These are phyloP conservation scores for Microplitis deprimator DNA, from an alignment of 2,888 invertebrate species.

Conservation along the genomic window DNA sequence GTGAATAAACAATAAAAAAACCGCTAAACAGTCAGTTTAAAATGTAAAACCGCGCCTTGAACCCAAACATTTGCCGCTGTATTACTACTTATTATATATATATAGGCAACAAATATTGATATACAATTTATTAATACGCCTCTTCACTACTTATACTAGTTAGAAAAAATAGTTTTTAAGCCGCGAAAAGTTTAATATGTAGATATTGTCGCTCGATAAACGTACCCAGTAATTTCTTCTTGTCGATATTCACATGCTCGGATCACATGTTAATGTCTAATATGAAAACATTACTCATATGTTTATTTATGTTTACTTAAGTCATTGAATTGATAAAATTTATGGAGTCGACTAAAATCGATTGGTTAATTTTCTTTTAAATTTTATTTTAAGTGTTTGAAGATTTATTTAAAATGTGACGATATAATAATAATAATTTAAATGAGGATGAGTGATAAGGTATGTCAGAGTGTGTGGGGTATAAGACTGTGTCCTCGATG, in stretches of 20 bases:
- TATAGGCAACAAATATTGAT: background rate
- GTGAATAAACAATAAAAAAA: constrained; percentile 13
- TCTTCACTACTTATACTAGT: background rate
- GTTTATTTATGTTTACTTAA: background rate
- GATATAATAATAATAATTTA: background rate
- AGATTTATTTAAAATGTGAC: constrained; percentile 28
- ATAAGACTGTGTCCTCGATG: constrained; percentile 58
- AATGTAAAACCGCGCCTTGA: constrained; percentile 19
- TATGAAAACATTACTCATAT: background rate
- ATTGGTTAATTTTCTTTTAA: background rate
- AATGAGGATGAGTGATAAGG: constrained; percentile 54
- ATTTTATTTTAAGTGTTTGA: background rate
- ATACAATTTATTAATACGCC: background rate
- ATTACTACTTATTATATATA: background rate
- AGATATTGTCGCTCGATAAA: constrained; percentile 44
- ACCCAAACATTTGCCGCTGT: background rate
- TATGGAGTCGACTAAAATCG: background rate
- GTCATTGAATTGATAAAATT: background rate
- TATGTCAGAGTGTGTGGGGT: constrained; percentile 61
- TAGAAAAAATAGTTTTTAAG: constrained; percentile 34
- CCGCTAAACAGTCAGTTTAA: background rate
- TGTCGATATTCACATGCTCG: constrained; percentile 28
- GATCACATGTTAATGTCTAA: background rate
- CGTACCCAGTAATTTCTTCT: constrained; percentile 37
- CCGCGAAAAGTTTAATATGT: constrained; percentile 43